phyloP scores from a whole-genome alignment of 1,140 invertebrate genomes.

The Drosophila miranda region DNA sequence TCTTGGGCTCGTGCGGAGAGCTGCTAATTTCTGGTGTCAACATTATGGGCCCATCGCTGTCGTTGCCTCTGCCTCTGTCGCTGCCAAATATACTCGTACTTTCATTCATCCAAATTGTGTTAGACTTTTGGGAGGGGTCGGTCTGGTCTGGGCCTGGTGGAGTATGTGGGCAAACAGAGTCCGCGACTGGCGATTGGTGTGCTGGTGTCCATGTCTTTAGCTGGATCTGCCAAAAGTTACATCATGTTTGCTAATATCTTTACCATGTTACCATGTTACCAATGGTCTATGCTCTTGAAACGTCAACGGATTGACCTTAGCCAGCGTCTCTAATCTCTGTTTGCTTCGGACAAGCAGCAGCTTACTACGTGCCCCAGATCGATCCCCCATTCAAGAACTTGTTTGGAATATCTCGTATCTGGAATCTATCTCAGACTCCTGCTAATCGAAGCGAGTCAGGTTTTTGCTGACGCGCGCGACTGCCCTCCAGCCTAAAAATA shows the following conservation, averaged over 20 bases:
- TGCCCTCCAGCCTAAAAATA: conserved; percentile 10
- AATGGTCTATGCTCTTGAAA: conserved; percentile 60
- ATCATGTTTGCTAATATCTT: conserved; percentile 64
- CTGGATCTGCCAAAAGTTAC: conserved; percentile 46
- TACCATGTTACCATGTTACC: conserved; percentile 41
- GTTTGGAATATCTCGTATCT: background rate
- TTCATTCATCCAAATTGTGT: conserved; percentile 66
- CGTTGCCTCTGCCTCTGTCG: background rate
- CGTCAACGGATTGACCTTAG: conserved; percentile 60
- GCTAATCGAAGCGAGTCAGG: conserved; percentile 26
- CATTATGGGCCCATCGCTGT: conserved; percentile 23
- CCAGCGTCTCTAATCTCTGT: background rate
- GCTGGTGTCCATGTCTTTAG: conserved; percentile 62
- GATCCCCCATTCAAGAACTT: background rate
- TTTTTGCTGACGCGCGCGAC: conserved; percentile 17
- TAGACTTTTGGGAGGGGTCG: conserved; percentile 57
- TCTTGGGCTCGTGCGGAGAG: conserved; percentile 55
- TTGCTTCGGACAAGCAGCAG: conserved; percentile 6
- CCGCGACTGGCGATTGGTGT: conserved; percentile 17
- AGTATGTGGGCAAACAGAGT: background rate
- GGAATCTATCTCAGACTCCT: background rate
- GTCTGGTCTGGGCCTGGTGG: conserved; percentile 13
- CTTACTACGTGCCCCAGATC: no score
- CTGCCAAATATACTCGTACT: conserved; percentile 56
- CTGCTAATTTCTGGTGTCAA: conserved; percentile 63